Evolutionary conservation across 1,140 invertebrate genomes (phyloP).

Genomic region (Camponotus pennsylvanicus): DNA sequence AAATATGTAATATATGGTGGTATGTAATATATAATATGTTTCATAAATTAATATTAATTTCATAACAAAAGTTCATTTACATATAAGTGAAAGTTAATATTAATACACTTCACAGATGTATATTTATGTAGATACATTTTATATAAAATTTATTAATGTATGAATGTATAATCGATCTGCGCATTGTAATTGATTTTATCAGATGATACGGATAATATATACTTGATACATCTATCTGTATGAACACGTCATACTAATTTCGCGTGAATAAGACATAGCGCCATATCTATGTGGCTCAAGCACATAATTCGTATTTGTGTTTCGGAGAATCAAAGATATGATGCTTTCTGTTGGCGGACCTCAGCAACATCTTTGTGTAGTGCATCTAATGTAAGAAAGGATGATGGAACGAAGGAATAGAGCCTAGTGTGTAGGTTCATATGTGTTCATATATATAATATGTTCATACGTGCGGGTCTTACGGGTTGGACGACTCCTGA

Average conservation of each 20-base stretch:
- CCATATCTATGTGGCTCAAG: background rate
- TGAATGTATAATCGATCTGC: conserved; percentile 16
- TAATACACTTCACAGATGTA: background rate
- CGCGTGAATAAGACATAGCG: conserved; percentile 32
- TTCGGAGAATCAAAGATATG: conserved; percentile 37
- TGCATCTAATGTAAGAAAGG: conserved; percentile 41
- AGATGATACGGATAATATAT: conserved; percentile 18
- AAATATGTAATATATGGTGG: background rate
- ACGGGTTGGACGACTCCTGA: conserved; percentile 66
- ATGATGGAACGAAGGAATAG: conserved; percentile 23
- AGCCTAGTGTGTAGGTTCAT: background rate
- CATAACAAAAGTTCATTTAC: background rate
- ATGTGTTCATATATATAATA: background rate
- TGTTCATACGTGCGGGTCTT: conserved; percentile 6
- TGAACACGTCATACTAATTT: conserved; percentile 1
- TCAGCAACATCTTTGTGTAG: conserved; percentile 38
- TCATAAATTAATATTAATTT: background rate
- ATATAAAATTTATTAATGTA: conserved; percentile 26
- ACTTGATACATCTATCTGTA: conserved; percentile 32
- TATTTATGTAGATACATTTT: background rate
- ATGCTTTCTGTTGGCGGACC: conserved; percentile 15
- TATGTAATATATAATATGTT: background rate
- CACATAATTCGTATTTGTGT: conserved; percentile 58
- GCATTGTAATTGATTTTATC: background rate
- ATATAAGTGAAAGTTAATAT: conserved; percentile 8